phyloP scores from a whole-genome alignment of 2,888 invertebrate species.

The Scaeva pyrastri region DNA sequence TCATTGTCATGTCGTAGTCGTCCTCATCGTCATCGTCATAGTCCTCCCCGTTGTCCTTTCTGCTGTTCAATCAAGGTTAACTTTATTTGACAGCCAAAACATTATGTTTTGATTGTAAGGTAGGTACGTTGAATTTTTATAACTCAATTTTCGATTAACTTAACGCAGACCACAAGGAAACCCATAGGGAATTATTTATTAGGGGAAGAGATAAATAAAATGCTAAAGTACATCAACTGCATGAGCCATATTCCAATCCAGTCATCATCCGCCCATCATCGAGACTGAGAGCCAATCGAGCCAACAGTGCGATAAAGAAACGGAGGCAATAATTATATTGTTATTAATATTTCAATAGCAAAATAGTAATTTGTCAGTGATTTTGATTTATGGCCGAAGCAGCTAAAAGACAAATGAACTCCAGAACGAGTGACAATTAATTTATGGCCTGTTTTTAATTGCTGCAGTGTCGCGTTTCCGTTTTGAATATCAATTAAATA shows the following conservation, averaged over 20 bases:
- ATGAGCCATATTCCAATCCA: background rate
- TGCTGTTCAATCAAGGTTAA: constrained; percentile 46
- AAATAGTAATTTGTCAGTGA: constrained; percentile 68
- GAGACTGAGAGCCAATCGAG: background rate
- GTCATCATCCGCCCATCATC: no score
- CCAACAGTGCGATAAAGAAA: constrained; percentile 57
- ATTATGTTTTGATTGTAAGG: constrained; percentile 59
- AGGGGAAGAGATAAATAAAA: constrained; percentile 16
- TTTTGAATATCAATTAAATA: constrained; percentile 72
- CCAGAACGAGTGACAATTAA: constrained; percentile 66
- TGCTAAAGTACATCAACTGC: constrained; percentile 25
- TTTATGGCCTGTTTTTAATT: constrained; percentile 75
- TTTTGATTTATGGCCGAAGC: constrained; percentile 65
- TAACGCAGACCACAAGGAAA: background rate
- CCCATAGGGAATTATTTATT: constrained; percentile 2
- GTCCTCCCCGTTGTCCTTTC: constrained; percentile 24
- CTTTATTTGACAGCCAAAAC: constrained; percentile 67
- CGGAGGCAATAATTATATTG: constrained; percentile 64
- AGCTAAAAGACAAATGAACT: constrained; percentile 72
- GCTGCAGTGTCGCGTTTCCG: constrained; percentile 67
- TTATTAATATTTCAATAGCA: constrained; percentile 69
- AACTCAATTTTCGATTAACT: constrained; percentile 58
- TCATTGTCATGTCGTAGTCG: constrained; percentile 23
- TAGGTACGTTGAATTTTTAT: constrained; percentile 53
- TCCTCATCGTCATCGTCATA: background rate